Evolutionary conservation across 2,797 vertebrate genomes (phyloP).

Genomic region (Brachyrhaphis roseni): DNA sequence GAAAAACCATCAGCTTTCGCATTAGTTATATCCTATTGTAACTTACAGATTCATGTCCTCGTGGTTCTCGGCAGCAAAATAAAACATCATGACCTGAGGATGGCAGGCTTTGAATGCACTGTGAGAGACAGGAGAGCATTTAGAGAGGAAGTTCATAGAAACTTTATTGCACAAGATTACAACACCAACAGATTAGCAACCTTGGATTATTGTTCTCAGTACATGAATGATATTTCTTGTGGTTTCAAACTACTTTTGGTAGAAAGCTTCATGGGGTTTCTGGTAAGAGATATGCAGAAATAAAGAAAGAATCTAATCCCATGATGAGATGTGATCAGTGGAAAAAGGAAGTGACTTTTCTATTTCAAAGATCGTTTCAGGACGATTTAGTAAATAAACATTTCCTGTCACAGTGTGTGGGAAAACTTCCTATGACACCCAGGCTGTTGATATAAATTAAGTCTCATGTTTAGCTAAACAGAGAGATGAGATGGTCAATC

Average conservation of each 20-base stretch:
- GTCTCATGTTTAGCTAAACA: neutral
- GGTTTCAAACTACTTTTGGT: neutral
- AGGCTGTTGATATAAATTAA: neutral
- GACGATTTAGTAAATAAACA: neutral
- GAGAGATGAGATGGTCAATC: neutral
- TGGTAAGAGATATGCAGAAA: neutral
- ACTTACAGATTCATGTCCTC: constrained; percentile 96
- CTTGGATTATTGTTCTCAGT: neutral
- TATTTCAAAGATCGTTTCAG: neutral
- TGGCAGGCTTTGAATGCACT: constrained; percentile 97
- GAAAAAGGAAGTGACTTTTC: neutral
- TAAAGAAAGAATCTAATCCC: neutral
- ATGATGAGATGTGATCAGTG: neutral
- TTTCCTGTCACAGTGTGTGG: constrained; percentile 11
- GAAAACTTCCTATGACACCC: neutral
- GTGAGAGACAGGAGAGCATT: constrained; percentile 17
- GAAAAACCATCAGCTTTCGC: neutral
- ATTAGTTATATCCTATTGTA: neutral
- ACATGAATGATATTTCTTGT: neutral
- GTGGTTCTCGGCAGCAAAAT: constrained; percentile 93
- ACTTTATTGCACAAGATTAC: neutral
- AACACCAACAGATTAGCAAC: neutral
- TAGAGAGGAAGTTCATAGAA: neutral
- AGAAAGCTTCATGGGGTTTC: neutral
- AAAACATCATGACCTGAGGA: constrained; percentile 94